Evolutionary conservation across 2,888 invertebrate species (phyloP).

Genomic region (Erynnis tages): DNA sequence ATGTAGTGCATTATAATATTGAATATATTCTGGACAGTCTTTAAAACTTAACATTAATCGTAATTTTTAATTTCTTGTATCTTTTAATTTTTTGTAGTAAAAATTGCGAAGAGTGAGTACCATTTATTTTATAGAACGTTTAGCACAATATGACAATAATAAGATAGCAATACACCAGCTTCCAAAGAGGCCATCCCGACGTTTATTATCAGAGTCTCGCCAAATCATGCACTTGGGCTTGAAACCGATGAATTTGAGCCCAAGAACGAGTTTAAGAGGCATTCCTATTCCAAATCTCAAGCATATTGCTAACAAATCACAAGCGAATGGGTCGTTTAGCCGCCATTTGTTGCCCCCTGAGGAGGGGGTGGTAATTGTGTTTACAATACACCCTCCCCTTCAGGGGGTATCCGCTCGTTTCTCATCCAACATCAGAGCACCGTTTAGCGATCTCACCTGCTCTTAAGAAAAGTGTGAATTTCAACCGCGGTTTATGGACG

Average conservation of each 20-base stretch:
- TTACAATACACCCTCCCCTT: constrained; percentile 61
- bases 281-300: constrained; percentile 71
- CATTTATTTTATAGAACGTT: not conserved
- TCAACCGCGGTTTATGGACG: constrained; percentile 10
- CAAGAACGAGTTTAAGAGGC: constrained; percentile 46
- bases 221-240: constrained; percentile 18
- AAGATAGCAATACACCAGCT: not conserved
- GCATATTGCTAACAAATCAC: constrained; percentile 81
- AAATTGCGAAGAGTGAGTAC: too few species aligned
- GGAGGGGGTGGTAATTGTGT: constrained; percentile 68
- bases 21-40: too few species aligned
- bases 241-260: constrained; percentile 14
- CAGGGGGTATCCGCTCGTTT: constrained; percentile 56
- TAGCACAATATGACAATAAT: not conserved
- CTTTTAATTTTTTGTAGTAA: too few species aligned
- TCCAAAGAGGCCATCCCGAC: not conserved
- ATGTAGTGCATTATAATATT: too few species aligned
- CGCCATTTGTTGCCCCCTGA: constrained; percentile 70
- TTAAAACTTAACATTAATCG: too few species aligned
- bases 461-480: constrained; percentile 45
- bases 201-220: constrained; percentile 8
- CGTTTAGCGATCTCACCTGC: constrained; percentile 70
- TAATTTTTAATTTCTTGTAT: too few species aligned
- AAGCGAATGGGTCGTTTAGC: constrained; percentile 79
- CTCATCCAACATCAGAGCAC: constrained; percentile 68